A percentile compares a stretch with the other conserved stretches of the same genome.
These are phyloP conservation scores for Leptarthrus brevirostris DNA, from an alignment of 2,888 invertebrate genomes.

Conservation along the genomic window DNA sequence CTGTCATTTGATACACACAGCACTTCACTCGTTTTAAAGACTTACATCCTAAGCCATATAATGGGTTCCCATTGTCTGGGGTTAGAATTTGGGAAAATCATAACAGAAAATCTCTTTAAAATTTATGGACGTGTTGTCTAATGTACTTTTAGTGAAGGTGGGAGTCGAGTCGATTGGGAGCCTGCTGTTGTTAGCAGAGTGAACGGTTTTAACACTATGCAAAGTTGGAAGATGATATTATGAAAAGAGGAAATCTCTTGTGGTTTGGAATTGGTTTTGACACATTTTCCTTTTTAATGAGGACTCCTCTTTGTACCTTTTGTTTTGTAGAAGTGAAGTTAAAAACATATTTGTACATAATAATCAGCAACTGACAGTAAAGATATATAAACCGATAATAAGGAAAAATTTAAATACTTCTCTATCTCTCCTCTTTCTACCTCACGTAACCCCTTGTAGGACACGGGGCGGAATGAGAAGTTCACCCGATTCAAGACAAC, in stretches of 20 bases:
- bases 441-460: too few relatives aligned
- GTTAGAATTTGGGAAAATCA: constrained; percentile 50
- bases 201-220: neutral
- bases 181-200: neutral
- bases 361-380: too few relatives aligned
- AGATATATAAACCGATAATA: too few relatives aligned
- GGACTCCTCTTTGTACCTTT: too few relatives aligned
- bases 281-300: constrained; percentile 21
- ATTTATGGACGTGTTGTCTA: constrained; percentile 54
- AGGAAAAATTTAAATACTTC: too few relatives aligned
- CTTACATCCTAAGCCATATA: constrained; percentile 53
- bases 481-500: too few relatives aligned
- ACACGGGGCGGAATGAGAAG: too few relatives aligned
- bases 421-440: too few relatives aligned
- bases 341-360: too few relatives aligned
- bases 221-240: constrained; percentile 17
- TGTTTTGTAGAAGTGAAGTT: too few relatives aligned
- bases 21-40: constrained; percentile 53
- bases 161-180: neutral
- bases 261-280: constrained; percentile 34
- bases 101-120: constrained; percentile 55
- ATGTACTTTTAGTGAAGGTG: constrained; percentile 27
- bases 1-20: constrained; percentile 45
- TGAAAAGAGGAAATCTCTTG: constrained; percentile 35
- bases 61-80: constrained; percentile 51